phyloP scores from a whole-genome alignment of 2,113 vertebrate genomes.

The Pholis gunnellus region DNA sequence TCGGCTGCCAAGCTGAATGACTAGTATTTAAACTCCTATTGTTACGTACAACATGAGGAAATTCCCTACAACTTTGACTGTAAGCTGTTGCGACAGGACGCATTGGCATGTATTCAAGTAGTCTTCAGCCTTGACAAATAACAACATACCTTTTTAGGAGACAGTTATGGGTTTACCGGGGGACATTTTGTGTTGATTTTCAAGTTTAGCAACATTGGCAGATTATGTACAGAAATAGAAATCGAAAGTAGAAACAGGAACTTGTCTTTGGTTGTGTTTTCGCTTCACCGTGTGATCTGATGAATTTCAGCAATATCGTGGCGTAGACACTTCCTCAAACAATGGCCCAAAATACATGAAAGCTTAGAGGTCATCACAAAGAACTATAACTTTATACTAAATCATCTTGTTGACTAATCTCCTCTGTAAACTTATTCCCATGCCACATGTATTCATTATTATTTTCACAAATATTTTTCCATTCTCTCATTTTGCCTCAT shows the following conservation, averaged over 20 bases:
- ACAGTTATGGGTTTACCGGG: neutral
- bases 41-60: neutral
- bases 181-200: neutral
- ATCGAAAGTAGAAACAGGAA: slow-evolving; percentile 39
- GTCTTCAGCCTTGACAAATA: neutral
- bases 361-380: neutral
- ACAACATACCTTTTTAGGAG: neutral
- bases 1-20: neutral
- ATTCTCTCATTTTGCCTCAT: neutral
- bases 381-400: neutral
- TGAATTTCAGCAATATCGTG: neutral
- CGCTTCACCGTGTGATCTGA: neutral
- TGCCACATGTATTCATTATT: neutral
- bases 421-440: neutral
- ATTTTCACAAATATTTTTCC: neutral
- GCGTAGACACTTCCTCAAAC: slow-evolving; percentile 28
- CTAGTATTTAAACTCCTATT: neutral
- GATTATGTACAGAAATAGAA: slow-evolving; percentile 5
- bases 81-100: neutral
- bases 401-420: neutral
- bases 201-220: neutral
- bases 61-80: neutral
- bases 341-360: neutral
- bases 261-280: neutral
- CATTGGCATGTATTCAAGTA: neutral